Percentiles rank a stretch among this genome's conserved stretches.
phyloP scores from a whole-genome alignment of 2,888 invertebrate species.

The Aleiodes leptofemur region DNA sequence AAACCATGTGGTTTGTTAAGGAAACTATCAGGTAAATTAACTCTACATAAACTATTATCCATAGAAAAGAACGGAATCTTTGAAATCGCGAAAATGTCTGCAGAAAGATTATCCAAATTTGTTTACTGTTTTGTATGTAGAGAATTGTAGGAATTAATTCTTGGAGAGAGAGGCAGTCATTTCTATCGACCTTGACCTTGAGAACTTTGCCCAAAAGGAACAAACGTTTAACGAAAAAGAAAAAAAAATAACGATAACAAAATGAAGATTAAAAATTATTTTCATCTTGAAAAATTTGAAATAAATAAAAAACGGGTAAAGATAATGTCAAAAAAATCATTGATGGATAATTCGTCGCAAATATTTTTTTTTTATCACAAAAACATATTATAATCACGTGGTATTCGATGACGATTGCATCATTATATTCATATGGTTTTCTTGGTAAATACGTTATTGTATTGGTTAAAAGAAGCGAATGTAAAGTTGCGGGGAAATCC shows the following conservation, averaged over 20 bases:
- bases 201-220: neutral
- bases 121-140: neutral
- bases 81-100: no score
- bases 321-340: neutral
- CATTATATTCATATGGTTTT: conserved; percentile 15
- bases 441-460: neutral
- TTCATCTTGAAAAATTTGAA: neutral
- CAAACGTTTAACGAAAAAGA: neutral
- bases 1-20: no score
- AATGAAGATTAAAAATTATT: neutral
- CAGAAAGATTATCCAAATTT: neutral
- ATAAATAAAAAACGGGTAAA: neutral
- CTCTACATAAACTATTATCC: no score
- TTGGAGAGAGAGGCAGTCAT: no score
- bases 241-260: neutral
- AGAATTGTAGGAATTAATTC: neutral
- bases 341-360: conserved; percentile 7
- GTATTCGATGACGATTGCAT: conserved; percentile 31
- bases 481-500: conserved; percentile 33
- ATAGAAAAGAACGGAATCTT: no score
- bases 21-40: no score
- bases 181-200: conserved; percentile 6
- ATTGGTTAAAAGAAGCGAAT: neutral
- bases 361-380: neutral
- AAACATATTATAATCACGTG: conserved; percentile 9